phyloP scores from a whole-genome alignment of 2,113 vertebrate genomes.

The Ia io region DNA sequence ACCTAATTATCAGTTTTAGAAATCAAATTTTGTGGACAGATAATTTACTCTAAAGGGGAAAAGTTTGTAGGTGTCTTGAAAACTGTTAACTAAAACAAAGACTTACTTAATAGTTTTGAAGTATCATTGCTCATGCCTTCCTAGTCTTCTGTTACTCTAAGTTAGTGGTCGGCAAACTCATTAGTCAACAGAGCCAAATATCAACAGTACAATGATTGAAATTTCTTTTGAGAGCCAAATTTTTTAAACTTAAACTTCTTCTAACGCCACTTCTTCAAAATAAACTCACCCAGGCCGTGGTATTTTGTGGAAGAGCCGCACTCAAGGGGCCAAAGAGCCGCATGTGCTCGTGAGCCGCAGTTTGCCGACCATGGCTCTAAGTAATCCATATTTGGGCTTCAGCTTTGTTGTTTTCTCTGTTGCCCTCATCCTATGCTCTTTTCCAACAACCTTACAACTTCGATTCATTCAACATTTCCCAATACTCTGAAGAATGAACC shows the following conservation, averaged over 20 bases:
- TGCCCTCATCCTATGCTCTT: background rate
- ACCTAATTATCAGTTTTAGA: conserved; percentile 15
- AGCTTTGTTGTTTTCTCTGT: background rate
- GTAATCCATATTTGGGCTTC: background rate
- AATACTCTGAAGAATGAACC: background rate
- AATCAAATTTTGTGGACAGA: background rate
- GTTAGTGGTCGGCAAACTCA: too few relatives aligned
- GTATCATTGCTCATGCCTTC: background rate
- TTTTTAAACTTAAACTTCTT: too few relatives aligned
- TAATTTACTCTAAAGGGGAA: background rate
- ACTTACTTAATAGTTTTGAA: background rate
- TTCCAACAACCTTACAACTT: background rate
- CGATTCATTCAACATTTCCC: background rate
- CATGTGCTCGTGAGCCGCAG: too few relatives aligned
- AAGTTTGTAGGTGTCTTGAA: background rate
- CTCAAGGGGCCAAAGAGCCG: too few relatives aligned
- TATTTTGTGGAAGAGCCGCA: too few relatives aligned
- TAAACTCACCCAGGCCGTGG: too few relatives aligned
- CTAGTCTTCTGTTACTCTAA: background rate
- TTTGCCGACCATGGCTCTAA: too few relatives aligned
- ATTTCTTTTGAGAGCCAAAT: too few relatives aligned
- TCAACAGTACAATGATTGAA: too few relatives aligned
- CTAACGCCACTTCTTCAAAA: too few relatives aligned
- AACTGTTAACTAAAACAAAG: background rate
- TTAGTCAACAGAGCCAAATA: too few relatives aligned